These are phyloP conservation scores for Melieria omissa DNA, from an alignment of 2,888 invertebrate species.

Conservation along the genomic window DNA sequence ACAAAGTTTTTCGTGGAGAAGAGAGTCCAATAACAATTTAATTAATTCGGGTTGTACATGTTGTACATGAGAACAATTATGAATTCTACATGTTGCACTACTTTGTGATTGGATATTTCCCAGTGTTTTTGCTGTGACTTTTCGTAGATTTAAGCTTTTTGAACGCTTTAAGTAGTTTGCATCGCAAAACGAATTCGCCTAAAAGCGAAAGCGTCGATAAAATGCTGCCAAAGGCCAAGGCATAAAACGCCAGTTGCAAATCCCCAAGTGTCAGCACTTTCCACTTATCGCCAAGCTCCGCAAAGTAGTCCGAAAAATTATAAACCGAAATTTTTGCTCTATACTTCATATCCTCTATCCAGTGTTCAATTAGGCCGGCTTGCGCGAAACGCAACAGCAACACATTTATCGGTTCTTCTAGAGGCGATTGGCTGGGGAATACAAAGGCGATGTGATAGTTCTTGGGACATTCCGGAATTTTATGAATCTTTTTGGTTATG, in stretches of 20 bases:
- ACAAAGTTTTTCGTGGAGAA: no score
- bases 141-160: not conserved
- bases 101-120: not conserved
- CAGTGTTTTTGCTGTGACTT: not conserved
- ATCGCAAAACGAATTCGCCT: conserved; percentile 21
- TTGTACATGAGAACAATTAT: not conserved
- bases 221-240: conserved; percentile 57
- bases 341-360: conserved; percentile 59
- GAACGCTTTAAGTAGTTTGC: not conserved
- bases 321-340: conserved; percentile 55
- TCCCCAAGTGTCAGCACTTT: conserved; percentile 61
- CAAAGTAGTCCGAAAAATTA: conserved; percentile 49
- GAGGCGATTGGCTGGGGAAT: conserved; percentile 59
- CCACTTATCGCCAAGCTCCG: conserved; percentile 52
- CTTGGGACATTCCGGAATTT: conserved; percentile 65
- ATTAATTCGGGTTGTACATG: no score
- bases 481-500: conserved; percentile 58
- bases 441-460: conserved; percentile 63
- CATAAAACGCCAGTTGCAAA: conserved; percentile 63
- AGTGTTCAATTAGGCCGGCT: conserved; percentile 61
- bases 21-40: no score
- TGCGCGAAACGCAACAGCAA: conserved; percentile 57
- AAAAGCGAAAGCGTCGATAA: conserved; percentile 40
- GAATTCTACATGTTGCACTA: no score
- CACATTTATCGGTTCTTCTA: conserved; percentile 54